Evolutionary conservation across 2,113 vertebrate genomes (phyloP).

Genomic region (Lota lota): DNA sequence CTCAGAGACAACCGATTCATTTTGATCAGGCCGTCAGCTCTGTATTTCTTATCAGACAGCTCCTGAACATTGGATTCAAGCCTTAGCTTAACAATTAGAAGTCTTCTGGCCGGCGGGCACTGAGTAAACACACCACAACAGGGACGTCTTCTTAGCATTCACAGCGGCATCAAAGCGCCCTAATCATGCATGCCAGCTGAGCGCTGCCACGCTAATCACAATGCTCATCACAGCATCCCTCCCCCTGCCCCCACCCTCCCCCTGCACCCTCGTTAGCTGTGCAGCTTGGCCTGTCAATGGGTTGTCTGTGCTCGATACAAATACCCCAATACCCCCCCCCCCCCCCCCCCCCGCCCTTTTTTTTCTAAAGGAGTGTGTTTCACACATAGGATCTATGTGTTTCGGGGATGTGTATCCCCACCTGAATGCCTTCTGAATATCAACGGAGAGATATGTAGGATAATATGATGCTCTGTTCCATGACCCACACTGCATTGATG

Average conservation of each 20-base stretch:
- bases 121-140: neutral
- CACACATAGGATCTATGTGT: conserved; percentile 36
- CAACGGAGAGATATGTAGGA: conserved; percentile 35
- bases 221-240: conserved; percentile 60
- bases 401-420: conserved; percentile 14
- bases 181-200: conserved; percentile 44
- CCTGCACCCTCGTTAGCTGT: conserved; percentile 20
- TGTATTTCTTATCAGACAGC: neutral
- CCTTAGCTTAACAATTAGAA: neutral
- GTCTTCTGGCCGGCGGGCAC: neutral
- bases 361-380: conserved; percentile 3
- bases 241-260: conserved; percentile 31
- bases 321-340: conserved; percentile 28
- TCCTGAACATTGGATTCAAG: neutral
- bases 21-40: neutral
- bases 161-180: conserved; percentile 33
- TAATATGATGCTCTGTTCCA: neutral
- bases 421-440: conserved; percentile 40
- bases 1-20: neutral
- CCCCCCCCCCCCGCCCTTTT: neutral
- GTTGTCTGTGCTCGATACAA: conserved; percentile 59
- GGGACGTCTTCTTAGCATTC: conserved; percentile 19
- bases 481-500: no score
- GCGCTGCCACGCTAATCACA: conserved; percentile 45
- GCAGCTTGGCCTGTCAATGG: conserved; percentile 55